These are phyloP conservation scores for Bujurquina vittata DNA, from an alignment of 2,113 vertebrate genomes.

Conservation along the genomic window DNA sequence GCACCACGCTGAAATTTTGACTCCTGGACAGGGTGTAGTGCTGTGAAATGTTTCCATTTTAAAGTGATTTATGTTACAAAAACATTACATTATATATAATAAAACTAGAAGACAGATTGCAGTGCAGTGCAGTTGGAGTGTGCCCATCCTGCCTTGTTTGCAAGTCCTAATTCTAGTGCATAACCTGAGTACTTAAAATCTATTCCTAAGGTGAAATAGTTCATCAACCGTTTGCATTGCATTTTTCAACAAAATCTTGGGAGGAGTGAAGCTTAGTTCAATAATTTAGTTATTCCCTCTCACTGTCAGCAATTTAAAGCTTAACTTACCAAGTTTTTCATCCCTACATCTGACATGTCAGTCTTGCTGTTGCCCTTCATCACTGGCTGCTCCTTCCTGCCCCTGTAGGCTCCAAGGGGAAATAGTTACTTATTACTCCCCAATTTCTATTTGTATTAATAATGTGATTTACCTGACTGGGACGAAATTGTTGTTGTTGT, in stretches of 20 bases:
- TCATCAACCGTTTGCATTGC: no score
- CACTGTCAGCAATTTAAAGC: neutral
- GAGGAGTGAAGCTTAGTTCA: neutral
- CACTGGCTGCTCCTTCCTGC: neutral
- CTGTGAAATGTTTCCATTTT: neutral
- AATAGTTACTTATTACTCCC: neutral
- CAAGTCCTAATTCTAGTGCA: neutral
- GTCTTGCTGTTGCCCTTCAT: neutral
- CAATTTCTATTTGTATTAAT: neutral
- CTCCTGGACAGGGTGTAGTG: neutral
- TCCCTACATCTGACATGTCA: neutral
- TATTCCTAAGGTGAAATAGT: no score
- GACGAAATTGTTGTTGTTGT: neutral
- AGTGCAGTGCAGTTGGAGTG: neutral
- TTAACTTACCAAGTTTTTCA: neutral
- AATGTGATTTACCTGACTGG: neutral
- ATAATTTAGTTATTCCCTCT: neutral
- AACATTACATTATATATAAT: neutral
- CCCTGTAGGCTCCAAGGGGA: neutral
- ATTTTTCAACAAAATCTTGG: no score
- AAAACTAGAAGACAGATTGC: no score
- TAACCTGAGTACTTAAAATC: neutral
- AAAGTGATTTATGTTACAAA: neutral
- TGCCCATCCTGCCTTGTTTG: fast-evolving
- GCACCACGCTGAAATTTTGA: constrained; percentile 38